Conservation (phyloP, 2,113 vertebrate genomes). For the Cepphus grylle region DNA sequence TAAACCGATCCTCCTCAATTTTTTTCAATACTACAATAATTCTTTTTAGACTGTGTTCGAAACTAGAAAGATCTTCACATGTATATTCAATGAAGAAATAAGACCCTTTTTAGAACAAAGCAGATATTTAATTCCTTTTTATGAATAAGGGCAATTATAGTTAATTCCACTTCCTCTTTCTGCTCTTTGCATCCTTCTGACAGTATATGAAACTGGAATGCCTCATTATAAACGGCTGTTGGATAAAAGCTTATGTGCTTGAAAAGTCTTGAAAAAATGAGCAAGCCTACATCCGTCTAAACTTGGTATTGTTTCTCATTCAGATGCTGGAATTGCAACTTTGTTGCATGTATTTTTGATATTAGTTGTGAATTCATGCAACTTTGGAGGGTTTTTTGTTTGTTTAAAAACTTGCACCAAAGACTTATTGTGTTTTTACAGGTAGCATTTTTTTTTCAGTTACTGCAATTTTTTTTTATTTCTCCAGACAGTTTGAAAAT, state of each 20-base stretch:
- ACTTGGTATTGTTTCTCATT: neutral
- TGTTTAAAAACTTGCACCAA: neutral
- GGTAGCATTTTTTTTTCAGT: neutral
- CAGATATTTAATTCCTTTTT: neutral
- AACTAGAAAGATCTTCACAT: slow-evolving; percentile 2
- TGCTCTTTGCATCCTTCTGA: neutral
- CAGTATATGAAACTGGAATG: neutral
- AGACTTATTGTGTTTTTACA: neutral
- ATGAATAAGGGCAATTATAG: neutral
- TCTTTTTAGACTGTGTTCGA: slow-evolving; percentile 2
- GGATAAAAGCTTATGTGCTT: neutral
- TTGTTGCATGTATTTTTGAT: neutral
- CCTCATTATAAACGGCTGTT: neutral
- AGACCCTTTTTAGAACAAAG: neutral
- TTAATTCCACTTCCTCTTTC: neutral
- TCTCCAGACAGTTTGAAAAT: neutral
- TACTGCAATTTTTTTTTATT: neutral
- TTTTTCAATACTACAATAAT: slow-evolving; percentile 14
- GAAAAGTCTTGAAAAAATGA: neutral
- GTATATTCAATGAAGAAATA: slow-evolving; percentile 46
- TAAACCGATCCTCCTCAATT: slow-evolving; percentile 37
- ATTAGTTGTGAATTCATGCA: neutral
- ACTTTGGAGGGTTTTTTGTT: neutral
- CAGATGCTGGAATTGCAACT: neutral
- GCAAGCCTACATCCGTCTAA: neutral